Percentiles rank a stretch among this genome's conserved stretches.
Conservation (phyloP, 2,888 invertebrate genomes). For the Eutolmus rufibarbis region DNA sequence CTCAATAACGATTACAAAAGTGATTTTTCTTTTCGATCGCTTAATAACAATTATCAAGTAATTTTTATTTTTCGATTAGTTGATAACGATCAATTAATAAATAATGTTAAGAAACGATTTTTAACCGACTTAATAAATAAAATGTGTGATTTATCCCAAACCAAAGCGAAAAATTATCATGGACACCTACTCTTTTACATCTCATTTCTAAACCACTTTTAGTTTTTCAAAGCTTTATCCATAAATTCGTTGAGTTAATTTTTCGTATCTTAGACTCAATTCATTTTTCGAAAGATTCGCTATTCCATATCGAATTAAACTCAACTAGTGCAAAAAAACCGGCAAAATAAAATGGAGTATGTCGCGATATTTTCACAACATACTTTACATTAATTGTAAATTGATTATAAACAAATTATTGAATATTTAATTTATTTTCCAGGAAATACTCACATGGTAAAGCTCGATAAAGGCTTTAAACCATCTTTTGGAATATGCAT, state of each 20-base stretch:
- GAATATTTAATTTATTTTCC: neutral
- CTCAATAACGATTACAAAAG: too few species aligned
- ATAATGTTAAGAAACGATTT: too few species aligned
- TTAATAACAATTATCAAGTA: too few species aligned
- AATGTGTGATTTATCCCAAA: neutral
- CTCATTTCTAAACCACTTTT: neutral
- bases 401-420: neutral
- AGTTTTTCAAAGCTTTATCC: neutral
- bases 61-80: too few species aligned
- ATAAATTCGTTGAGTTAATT: neutral
- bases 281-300: neutral
- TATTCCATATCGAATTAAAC: neutral
- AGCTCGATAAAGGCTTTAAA: constrained; percentile 40
- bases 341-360: neutral
- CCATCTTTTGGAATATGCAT: constrained; percentile 93
- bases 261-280: neutral
- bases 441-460: constrained; percentile 35
- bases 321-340: neutral
- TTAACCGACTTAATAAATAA: too few species aligned
- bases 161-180: neutral
- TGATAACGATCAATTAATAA: too few species aligned
- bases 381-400: neutral
- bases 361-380: neutral
- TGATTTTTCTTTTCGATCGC: too few species aligned
- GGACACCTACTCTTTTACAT: neutral